Conservation (phyloP, 2,797 vertebrate genomes). For the Myripristis jacobus region DNA sequence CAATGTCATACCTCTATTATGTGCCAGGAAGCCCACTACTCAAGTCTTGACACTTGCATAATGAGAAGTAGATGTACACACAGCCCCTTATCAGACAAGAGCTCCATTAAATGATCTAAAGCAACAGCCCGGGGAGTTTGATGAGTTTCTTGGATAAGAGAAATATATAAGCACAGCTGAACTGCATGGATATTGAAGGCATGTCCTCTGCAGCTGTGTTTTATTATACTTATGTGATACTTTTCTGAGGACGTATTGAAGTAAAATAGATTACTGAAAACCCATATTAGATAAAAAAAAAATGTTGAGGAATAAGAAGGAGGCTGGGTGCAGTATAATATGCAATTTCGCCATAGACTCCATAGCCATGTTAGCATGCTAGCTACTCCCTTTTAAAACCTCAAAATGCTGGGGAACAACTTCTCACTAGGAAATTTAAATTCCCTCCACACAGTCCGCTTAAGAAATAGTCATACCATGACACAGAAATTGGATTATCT, state of each 20-base stretch:
- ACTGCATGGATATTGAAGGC: conserved; percentile 19
- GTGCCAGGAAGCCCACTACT: conserved; percentile 70
- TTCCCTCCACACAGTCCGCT: conserved; percentile 9
- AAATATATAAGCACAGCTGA: conserved; percentile 26
- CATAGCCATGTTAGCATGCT: not conserved
- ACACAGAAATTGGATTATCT: conserved; percentile 24
- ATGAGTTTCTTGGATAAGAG: conserved; percentile 38
- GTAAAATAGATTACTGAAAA: not conserved
- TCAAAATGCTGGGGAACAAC: conserved; percentile 13
- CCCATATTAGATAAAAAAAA: no score
- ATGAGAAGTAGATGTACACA: conserved; percentile 76
- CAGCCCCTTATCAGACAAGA: conserved; percentile 63
- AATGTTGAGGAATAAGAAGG: no score
- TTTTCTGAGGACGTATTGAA: not conserved
- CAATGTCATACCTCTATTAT: conserved; percentile 74
- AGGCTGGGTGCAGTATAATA: no score
- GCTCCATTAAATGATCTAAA: conserved; percentile 72
- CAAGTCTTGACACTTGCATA: conserved; percentile 76
- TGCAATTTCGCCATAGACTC: not conserved
- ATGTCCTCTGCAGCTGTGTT: conserved; percentile 5
- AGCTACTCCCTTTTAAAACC: not conserved
- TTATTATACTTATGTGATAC: conserved; percentile 9
- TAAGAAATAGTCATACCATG: conserved; percentile 22
- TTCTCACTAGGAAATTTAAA: conserved; percentile 12
- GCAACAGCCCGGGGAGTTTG: conserved; percentile 55